Percentiles rank a stretch among this genome's conserved stretches.
phyloP scores from a whole-genome alignment of 1,140 invertebrate species.

The Helicoverpa zea region DNA sequence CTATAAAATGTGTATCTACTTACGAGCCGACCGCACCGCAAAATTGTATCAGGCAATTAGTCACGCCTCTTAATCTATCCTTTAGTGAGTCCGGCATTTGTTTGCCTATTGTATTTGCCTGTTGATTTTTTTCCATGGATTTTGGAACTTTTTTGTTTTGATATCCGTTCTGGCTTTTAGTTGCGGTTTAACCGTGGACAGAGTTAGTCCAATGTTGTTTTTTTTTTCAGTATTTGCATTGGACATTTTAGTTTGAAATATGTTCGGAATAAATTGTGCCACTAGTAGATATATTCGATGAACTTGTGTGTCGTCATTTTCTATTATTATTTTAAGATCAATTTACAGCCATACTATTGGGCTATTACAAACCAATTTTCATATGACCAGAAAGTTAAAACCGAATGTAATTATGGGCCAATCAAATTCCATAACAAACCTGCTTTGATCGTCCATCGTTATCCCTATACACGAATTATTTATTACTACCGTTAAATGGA shows the following conservation, averaged over 20 bases:
- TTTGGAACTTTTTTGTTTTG: constrained; percentile 30
- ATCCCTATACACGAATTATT: constrained; percentile 48
- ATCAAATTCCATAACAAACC: constrained; percentile 52
- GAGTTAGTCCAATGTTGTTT: background rate
- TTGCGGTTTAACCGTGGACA: background rate
- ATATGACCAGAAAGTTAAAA: constrained; percentile 37
- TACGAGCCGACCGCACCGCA: constrained; percentile 66
- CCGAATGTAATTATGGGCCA: constrained; percentile 47
- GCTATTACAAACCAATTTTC: constrained; percentile 35
- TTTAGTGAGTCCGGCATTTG: constrained; percentile 21
- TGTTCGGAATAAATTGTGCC: too few relatives aligned
- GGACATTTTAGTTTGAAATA: background rate
- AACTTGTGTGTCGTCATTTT: too few relatives aligned
- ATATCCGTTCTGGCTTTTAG: constrained; percentile 33
- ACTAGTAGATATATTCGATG: too few relatives aligned
- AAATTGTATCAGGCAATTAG: constrained; percentile 77
- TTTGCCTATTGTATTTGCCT: constrained; percentile 13
- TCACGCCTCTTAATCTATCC: constrained; percentile 77
- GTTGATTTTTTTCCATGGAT: constrained; percentile 1
- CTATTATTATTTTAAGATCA: background rate
- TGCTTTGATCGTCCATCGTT: constrained; percentile 47
- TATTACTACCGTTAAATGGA: constrained; percentile 48
- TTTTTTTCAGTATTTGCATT: background rate
- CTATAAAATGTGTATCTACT: constrained; percentile 30
- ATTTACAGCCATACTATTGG: background rate